Evolutionary conservation across 2,888 invertebrate species (phyloP).

Genomic region (Drosophila algonquin): DNA sequence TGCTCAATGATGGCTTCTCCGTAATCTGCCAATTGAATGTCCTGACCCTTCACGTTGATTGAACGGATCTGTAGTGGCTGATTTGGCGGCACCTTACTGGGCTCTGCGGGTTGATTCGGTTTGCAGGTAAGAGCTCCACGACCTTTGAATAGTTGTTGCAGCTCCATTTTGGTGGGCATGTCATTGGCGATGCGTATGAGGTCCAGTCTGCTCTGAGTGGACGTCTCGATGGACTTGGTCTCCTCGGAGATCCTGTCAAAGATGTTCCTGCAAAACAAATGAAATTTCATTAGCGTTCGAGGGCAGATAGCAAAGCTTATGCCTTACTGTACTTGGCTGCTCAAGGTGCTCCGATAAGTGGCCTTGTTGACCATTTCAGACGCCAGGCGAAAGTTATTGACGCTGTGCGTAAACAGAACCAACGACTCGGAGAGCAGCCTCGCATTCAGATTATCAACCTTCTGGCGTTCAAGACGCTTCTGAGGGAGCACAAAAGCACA

Average conservation of each 20-base stretch:
- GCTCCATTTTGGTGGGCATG: background rate
- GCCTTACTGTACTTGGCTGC: slow-evolving; percentile 1
- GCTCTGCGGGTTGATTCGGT: background rate
- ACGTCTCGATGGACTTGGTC: background rate
- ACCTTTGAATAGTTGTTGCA: background rate
- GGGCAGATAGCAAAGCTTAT: background rate
- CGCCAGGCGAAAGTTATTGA: slow-evolving; percentile 6
- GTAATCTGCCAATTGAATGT: slow-evolving; percentile 17
- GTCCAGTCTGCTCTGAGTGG: background rate
- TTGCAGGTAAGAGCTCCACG: background rate
- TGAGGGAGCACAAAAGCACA: background rate
- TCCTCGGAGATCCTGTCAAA: background rate
- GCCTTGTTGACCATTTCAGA: background rate
- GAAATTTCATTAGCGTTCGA: background rate
- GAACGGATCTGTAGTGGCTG: background rate
- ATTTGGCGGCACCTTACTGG: background rate
- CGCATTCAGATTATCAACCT: background rate
- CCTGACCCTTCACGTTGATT: background rate
- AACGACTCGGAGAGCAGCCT: slow-evolving; percentile 9
- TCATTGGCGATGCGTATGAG: background rate
- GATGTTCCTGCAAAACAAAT: background rate
- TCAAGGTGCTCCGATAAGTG: background rate
- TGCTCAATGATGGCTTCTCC: slow-evolving; percentile 32
- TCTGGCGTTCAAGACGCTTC: background rate
- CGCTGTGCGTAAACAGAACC: slow-evolving; percentile 9